Base-by-base conservation (phyloP, 64 coral and sea anemone species). In the Pachyseris speciosa region DNA sequence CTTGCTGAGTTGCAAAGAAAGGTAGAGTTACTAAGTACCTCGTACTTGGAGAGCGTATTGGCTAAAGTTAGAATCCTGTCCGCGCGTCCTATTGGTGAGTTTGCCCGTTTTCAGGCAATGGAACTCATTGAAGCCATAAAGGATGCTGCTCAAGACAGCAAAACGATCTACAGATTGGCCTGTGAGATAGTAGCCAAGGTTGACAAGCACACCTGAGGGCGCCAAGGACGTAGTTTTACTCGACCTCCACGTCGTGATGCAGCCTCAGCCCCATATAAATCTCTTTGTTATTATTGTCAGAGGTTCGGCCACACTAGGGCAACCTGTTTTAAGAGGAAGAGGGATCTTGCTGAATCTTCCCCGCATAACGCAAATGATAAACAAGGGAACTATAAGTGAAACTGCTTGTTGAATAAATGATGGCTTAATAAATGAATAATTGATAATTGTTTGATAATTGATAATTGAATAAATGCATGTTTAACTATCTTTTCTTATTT, bases 311-410 rank as follows among this genome's bases (percentile, higher is more conserved):
- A 88, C 13, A 86, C 83, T 9, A 86, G 40, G 32, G 16, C 36
- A 11, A 86, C 83, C 41, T 86, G 83, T 27, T 86, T 40, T 47
- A 86, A 69, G 39, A 27, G 59, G 20, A 86, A 69, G 63, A 39
- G 64, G n/a, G 60, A 68, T 64, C 64, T 45, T 12, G 44, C 10
- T 47, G 64, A 63, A 63, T 63, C 58, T 27, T 63, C 58, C 25
- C 58, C 58, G 20, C 58, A 27, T 4, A 27, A 2, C 5, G 50
- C 50, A 1, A 63, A 63, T 63, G 8, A 63, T 63, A 26, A 63
- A 26, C 58, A 63, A 63, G 20, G 58, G 26, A 63, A 27, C 25
- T 15, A 26, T 63, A 63, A 63, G 26, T 63, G 25, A 27, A 63
- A 27, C 58, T 24, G 58, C 26, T 53, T 63, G 58, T 26, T 63